Conservation (phyloP, 2,797 vertebrate genomes). For the Mus caroli region DNA sequence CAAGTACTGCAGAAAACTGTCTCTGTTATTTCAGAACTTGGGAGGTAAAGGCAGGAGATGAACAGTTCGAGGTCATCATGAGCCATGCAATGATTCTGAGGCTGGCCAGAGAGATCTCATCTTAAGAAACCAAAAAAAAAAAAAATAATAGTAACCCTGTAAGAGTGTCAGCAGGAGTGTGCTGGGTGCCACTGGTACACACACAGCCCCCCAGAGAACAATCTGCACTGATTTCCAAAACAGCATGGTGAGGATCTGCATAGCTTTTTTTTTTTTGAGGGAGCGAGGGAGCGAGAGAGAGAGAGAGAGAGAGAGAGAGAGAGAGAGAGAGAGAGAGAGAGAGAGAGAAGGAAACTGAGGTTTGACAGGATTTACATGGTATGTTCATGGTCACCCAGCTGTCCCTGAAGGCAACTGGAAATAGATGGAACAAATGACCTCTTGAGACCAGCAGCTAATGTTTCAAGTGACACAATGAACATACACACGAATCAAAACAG, state of each 20-base stretch:
- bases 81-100: not conserved
- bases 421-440: not conserved
- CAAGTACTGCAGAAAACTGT: not conserved
- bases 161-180: not conserved
- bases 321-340: too few species aligned
- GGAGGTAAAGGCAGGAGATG: not conserved
- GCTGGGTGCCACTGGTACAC: not conserved
- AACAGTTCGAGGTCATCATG: not conserved
- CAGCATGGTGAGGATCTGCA: not conserved
- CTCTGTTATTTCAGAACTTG: not conserved
- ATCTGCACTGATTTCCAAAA: conserved; percentile 9
- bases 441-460: not conserved
- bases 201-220: not conserved
- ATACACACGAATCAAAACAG: not conserved
- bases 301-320: too few species aligned
- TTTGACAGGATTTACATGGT: not conserved
- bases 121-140: not conserved
- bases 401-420: not conserved
- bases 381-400: not conserved
- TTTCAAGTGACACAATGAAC: not conserved
- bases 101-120: not conserved
- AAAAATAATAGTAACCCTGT: not conserved
- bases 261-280: not conserved
- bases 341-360: not conserved
- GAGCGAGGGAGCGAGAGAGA: too few species aligned